A percentile compares a stretch with the other conserved stretches of the same genome.
phyloP scores from a whole-genome alignment of 2,797 vertebrate species.

The Gorsachius magnificus region DNA sequence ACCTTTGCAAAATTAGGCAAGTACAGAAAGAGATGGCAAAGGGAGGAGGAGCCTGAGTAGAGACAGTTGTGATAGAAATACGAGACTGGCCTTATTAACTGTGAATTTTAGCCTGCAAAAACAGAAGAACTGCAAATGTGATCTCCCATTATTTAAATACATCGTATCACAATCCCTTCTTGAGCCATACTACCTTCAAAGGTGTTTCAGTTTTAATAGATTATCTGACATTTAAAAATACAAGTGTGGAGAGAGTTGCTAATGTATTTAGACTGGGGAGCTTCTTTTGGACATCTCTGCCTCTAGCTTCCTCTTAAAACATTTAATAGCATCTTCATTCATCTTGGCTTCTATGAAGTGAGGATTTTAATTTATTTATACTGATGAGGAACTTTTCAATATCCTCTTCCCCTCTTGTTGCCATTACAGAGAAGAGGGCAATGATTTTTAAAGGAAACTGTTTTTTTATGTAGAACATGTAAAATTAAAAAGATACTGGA shows the following conservation, averaged over 20 bases:
- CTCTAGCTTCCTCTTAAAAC: slow-evolving; percentile 34
- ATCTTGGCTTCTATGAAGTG: slow-evolving; percentile 28
- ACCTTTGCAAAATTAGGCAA: not conserved
- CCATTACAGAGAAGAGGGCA: slow-evolving; percentile 1
- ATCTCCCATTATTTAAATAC: not conserved
- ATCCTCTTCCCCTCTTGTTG: not conserved
- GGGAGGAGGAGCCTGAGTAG: not conserved
- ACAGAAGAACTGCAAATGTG: not conserved
- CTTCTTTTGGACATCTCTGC: slow-evolving; percentile 45
- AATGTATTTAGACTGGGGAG: slow-evolving; percentile 3
- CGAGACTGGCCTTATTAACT: not conserved
- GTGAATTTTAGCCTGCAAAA: not conserved
- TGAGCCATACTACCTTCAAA: not conserved
- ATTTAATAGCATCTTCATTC: slow-evolving; percentile 26
- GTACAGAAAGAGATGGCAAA: not conserved
- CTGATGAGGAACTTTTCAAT: slow-evolving; percentile 38
- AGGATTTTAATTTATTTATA: slow-evolving; percentile 53
- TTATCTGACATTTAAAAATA: slow-evolving; percentile 3
- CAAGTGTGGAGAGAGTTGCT: not conserved
- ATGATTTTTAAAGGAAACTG: slow-evolving; percentile 20
- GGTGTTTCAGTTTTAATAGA: not conserved
- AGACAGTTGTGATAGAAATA: not conserved
- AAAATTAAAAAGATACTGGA: slow-evolving; percentile 41
- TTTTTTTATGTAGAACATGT: slow-evolving; percentile 29
- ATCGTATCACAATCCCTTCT: not conserved